Evolutionary conservation across 2,888 invertebrate genomes (phyloP).

Genomic region (Conops quadrifasciatus): DNA sequence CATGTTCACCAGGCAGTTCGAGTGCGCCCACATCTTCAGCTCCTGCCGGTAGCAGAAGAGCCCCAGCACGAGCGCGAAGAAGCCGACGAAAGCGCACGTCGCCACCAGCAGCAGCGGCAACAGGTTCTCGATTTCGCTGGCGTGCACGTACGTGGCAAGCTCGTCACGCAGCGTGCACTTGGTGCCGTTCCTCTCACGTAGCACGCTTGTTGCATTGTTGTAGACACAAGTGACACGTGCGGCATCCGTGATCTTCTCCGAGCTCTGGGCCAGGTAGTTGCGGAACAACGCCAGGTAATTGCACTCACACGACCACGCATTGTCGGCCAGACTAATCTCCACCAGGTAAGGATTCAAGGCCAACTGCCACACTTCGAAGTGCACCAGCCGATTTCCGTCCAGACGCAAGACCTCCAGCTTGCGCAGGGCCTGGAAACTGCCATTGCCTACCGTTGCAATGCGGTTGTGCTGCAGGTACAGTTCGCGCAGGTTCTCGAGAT

Average conservation of each 20-base stretch:
- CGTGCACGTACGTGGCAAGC: slow-evolving; percentile 76
- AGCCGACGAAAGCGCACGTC: slow-evolving; percentile 79
- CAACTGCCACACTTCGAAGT: slow-evolving; percentile 88
- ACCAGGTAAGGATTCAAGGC: slow-evolving; percentile 84
- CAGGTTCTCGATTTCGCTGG: slow-evolving; percentile 76
- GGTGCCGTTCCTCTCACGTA: slow-evolving; percentile 81
- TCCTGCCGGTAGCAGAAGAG: slow-evolving; percentile 84
- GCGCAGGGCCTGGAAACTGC: slow-evolving; percentile 82
- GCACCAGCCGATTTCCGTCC: slow-evolving; percentile 83
- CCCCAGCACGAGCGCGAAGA: slow-evolving; percentile 79
- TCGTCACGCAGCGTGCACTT: slow-evolving; percentile 79
- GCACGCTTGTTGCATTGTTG: slow-evolving; percentile 76
- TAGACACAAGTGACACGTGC: slow-evolving; percentile 79
- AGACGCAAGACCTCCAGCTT: slow-evolving; percentile 84
- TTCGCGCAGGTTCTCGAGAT: slow-evolving; percentile 83
- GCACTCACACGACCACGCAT: slow-evolving; percentile 93
- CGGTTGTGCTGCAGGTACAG: slow-evolving; percentile 88
- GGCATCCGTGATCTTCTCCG: slow-evolving; percentile 83
- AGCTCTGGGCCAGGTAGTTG: slow-evolving; percentile 80
- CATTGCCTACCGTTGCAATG: slow-evolving; percentile 83
- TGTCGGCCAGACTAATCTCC: slow-evolving; percentile 83
- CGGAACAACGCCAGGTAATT: slow-evolving; percentile 81
- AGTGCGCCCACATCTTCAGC: slow-evolving; percentile 85
- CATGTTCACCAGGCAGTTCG: slow-evolving; percentile 84
- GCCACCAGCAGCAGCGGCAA: slow-evolving; percentile 81